Conservation (phyloP, 2,797 vertebrate genomes). For the Channa striata region DNA sequence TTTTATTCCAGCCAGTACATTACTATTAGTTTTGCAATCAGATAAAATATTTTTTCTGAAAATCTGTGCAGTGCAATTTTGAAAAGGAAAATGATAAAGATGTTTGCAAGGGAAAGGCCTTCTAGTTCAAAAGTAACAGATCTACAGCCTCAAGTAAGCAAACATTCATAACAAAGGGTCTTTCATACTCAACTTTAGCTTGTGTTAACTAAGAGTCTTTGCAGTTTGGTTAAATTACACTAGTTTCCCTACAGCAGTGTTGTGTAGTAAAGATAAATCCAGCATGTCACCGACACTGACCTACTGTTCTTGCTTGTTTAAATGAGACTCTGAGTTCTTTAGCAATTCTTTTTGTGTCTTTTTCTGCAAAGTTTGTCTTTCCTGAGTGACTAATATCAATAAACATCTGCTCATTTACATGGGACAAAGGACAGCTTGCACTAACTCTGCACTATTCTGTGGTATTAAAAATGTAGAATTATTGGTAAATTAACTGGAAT, state of each 20-base stretch:
- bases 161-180: constrained; percentile 8
- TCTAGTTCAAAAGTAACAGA: constrained; percentile 5
- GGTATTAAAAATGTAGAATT: neutral
- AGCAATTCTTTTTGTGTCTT: constrained; percentile 13
- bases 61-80: neutral
- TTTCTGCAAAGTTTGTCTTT: constrained; percentile 17
- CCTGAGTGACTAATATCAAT: neutral
- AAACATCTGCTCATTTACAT: neutral
- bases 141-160: constrained; percentile 3
- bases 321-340: neutral
- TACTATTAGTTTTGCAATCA: no score
- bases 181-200: constrained; percentile 19
- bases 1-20: neutral
- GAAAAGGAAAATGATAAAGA: constrained; percentile 13
- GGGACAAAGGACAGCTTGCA: neutral
- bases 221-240: constrained; percentile 28
- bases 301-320: neutral
- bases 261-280: constrained; percentile 36
- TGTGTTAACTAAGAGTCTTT: constrained; percentile 25
- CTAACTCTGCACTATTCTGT: neutral
- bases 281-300: constrained; percentile 28
- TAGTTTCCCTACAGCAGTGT: constrained; percentile 15
- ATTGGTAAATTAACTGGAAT: neutral
- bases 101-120: neutral
- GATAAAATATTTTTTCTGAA: constrained; percentile 6